Conservation (phyloP, 1,140 invertebrate species). For the Drosophila asahinai region DNA sequence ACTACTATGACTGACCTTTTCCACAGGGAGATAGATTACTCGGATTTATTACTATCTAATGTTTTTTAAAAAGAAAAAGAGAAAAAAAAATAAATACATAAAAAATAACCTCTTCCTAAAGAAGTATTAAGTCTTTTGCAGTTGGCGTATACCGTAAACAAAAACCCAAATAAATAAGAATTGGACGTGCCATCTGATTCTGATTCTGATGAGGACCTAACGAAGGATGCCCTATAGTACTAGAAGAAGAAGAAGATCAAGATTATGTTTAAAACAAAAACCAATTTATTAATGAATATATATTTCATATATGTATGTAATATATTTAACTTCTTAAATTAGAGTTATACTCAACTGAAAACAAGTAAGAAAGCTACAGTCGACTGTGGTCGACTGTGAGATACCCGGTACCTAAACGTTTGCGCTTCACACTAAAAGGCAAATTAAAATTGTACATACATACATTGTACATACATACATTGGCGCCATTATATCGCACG, state of each 20-base stretch:
- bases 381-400: too few species aligned
- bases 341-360: too few species aligned
- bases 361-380: too few species aligned
- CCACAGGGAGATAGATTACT: not conserved
- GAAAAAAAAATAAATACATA: too few species aligned
- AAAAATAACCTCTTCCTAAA: not conserved
- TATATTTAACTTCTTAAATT: not conserved
- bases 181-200: slow-evolving; percentile 1
- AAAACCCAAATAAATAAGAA: slow-evolving; percentile 4
- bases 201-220: slow-evolving; percentile 13
- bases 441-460: too few species aligned
- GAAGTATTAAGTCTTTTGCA: slow-evolving; percentile 3
- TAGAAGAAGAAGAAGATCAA: slow-evolving; percentile 19
- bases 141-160: not conserved
- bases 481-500: too few species aligned
- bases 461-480: too few species aligned
- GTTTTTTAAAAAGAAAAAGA: not conserved
- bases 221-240: slow-evolving; percentile 2
- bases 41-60: slow-evolving; percentile 3
- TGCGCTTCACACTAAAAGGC: too few species aligned
- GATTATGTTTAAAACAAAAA: slow-evolving; percentile 2
- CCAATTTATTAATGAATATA: not conserved
- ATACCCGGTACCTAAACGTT: too few species aligned
- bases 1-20: slow-evolving; percentile 1
- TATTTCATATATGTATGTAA: not conserved